Evolutionary conservation across 1,140 invertebrate species (phyloP), one percentile per base, ranked within the genome.

Genomic region (Caerostris darwini): DNA sequence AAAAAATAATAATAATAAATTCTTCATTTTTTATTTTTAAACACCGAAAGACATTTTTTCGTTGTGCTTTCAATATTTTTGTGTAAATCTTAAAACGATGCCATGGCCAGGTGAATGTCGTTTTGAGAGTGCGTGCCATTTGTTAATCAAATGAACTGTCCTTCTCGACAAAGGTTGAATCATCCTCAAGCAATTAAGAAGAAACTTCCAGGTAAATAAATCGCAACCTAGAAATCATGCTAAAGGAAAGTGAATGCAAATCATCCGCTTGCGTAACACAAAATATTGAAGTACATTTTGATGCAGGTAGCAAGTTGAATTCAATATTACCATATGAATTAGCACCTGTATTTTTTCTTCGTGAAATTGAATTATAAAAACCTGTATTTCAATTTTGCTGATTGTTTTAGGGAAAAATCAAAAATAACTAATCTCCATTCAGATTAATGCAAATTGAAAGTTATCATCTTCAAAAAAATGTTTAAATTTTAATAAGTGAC

Each of bases 31-130:
- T 34, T 34, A 34, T 34, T 34, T 34, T 34, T 34, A 34, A 34
- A 34, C 34, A 34, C 34, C 34, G 34, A 34, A 34, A 34, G 34
- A 34, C 34, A 34, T 34, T 34, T 34, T 34, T 34, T 34, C 2
- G 34, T 34, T 34, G 19, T 8, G 8, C 8, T 34, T 71, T 77
- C 34, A 10, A 53, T 77, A 77, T 77, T 77, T 77, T 53, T 77
- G 71, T 77, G 34, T 77, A 3, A 77, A 77, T 53, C 34, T 8
- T 34, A 34, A 77, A 77, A 77, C 34, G 34, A 50, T 77, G 71
- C 34, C 71, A 77, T 1, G 71, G 71, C 34, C 50, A 77, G 71
- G 71, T 77, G 71, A 77, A 77, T 77, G 71, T 77, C 71, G 34
- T 17, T 77, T 77, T 53, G 34, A 77, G 34, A 5, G 10, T 5